phyloP scores from a whole-genome alignment of 2,797 vertebrate genomes.

The Danionella dracula region DNA sequence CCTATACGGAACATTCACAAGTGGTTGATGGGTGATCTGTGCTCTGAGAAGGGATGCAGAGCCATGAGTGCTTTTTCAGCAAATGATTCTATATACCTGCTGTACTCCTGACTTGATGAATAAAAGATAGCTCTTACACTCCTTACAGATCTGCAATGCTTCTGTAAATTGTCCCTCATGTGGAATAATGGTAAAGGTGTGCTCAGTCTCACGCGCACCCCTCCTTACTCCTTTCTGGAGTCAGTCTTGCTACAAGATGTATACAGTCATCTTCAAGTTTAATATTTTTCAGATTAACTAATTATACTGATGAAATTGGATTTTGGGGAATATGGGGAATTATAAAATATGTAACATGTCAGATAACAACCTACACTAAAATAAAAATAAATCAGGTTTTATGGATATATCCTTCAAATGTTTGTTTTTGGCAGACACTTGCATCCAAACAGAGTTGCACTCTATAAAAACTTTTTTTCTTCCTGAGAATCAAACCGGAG shows the following conservation, averaged over 20 bases:
- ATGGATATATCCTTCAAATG: too few species aligned
- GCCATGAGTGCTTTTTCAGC: constrained; percentile 27
- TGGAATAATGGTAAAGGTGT: constrained; percentile 53
- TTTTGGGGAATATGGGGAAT: too few species aligned
- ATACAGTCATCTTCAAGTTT: too few species aligned
- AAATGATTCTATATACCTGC: constrained; percentile 30
- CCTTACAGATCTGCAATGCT: constrained; percentile 25
- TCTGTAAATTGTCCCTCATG: constrained; percentile 46
- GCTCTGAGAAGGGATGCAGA: constrained; percentile 27
- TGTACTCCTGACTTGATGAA: constrained; percentile 42
- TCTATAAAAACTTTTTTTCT: too few species aligned
- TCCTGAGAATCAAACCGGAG: too few species aligned
- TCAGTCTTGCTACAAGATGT: neutral
- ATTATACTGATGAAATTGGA: too few species aligned
- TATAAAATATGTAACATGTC: too few species aligned
- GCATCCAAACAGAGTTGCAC: too few species aligned
- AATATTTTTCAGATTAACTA: too few species aligned
- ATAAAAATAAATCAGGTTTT: too few species aligned
- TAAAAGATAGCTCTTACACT: constrained; percentile 43
- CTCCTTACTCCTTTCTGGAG: constrained; percentile 20
- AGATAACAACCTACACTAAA: too few species aligned
- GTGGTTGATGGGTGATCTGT: neutral
- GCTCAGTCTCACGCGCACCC: constrained; percentile 17
- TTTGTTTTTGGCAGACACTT: too few species aligned
- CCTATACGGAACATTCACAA: neutral